A percentile compares a stretch with the other conserved stretches of the same genome.
Conservation (phyloP, 2,888 invertebrate species). For the Megastigmus dorsalis region DNA sequence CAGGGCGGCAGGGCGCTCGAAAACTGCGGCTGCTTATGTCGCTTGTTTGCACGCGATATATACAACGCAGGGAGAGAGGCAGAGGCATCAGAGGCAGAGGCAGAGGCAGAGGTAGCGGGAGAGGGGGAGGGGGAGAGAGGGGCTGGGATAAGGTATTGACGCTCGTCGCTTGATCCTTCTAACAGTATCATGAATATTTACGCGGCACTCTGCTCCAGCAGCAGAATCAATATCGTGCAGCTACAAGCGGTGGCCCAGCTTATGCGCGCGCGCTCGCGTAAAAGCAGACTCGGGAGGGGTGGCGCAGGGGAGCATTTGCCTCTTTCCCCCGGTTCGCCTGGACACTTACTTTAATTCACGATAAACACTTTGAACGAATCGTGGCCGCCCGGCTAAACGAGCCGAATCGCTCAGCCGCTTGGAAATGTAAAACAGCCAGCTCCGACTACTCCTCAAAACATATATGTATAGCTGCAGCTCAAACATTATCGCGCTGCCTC, state of each 20-base stretch:
- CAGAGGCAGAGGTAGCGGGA: too few species aligned
- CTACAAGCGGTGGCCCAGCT: background rate
- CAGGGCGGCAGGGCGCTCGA: too few species aligned
- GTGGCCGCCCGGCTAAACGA: background rate
- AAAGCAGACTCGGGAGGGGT: background rate
- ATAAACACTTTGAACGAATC: conserved; percentile 32
- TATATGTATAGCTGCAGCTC: too few species aligned
- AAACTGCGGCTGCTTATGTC: conserved; percentile 56
- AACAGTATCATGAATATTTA: conserved; percentile 72
- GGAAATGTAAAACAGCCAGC: background rate
- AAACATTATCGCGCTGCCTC: too few species aligned
- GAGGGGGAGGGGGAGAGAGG: too few species aligned
- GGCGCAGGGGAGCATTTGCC: conserved; percentile 3
- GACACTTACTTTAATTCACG: conserved; percentile 37
- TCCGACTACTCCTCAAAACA: too few species aligned
- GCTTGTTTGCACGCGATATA: conserved; percentile 58
- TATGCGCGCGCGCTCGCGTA: background rate
- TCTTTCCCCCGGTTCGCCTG: background rate
- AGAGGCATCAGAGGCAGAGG: too few species aligned
- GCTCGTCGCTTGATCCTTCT: conserved; percentile 64
- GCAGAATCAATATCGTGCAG: conserved; percentile 67
- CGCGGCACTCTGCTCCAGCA: conserved; percentile 57
- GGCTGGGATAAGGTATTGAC: conserved; percentile 57
- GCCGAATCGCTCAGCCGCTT: conserved; percentile 20
- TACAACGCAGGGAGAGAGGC: too few species aligned